Evolutionary conservation across 2,888 invertebrate genomes (phyloP).

Genomic region (Creontiades dilutus): DNA sequence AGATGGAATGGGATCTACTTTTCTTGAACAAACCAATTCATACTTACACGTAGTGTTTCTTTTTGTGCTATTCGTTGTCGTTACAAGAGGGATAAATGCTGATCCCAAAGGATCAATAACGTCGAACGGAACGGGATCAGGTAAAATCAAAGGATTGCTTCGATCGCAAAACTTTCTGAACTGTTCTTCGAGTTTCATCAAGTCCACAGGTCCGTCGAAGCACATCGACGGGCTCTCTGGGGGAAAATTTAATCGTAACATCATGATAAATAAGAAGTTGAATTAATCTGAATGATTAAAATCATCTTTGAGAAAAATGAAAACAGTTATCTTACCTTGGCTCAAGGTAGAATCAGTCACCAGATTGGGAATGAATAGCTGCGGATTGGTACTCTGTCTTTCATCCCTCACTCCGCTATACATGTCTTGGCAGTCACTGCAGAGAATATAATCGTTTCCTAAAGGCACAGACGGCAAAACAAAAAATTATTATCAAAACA

Average conservation of each 20-base stretch:
- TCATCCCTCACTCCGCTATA: slow-evolving; percentile 77
- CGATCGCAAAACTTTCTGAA: slow-evolving; percentile 73
- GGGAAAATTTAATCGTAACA: neutral
- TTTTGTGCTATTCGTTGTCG: slow-evolving; percentile 66
- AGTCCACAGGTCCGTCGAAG: slow-evolving; percentile 73
- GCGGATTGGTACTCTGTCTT: slow-evolving; percentile 55
- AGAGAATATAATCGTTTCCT: slow-evolving; percentile 80
- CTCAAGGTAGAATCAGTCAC: slow-evolving; percentile 65
- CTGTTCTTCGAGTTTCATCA: slow-evolving; percentile 74
- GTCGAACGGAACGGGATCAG: slow-evolving; percentile 80
- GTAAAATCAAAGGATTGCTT: slow-evolving; percentile 45
- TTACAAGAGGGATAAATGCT: slow-evolving; percentile 79
- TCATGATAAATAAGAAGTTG: neutral
- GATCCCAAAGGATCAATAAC: slow-evolving; percentile 81
- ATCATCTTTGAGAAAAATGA: neutral
- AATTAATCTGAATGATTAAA: neutral
- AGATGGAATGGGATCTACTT: no score
- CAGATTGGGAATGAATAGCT: slow-evolving; percentile 72
- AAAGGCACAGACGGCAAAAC: slow-evolving; percentile 75
- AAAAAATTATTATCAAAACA: no score
- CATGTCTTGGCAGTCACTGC: slow-evolving; percentile 80
- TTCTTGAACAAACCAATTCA: neutral
- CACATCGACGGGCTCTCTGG: slow-evolving; percentile 73
- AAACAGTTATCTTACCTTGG: slow-evolving; percentile 29
- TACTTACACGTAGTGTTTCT: slow-evolving; percentile 3